Evolutionary conservation across 2,888 invertebrate species (phyloP), one percentile per base, ranked within the genome.

Genomic region (Dendrolimus pini): DNA sequence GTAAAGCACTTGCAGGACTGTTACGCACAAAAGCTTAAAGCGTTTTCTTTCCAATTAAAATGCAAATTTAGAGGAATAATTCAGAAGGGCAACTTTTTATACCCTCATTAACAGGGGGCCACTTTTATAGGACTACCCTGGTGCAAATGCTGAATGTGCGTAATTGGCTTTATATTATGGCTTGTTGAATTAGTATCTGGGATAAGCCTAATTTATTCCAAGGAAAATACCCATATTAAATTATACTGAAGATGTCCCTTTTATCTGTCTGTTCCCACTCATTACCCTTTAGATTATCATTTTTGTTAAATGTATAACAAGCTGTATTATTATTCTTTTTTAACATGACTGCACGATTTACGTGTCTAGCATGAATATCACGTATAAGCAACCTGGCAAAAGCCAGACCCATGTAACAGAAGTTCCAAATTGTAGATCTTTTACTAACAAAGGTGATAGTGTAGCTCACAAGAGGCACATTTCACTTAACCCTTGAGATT

Each of bases 41-140:
- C 67, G 74, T 74, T 80, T 78, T 78, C 77, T 79, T 80, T 76
- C 71, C 74, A 79, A 82, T 85, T 80, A 80, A 84, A 81, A 83
- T 84, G 83, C 74, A 78, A 84, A 85, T 85, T 79, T 65, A 61
- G 65, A 71, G 70, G 69, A 76, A 83, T 85, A 82, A 79, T 76
- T 84, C 74, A 76, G 74, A 74, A 76, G 75, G 68, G 74, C 71
- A 73, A 77, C 71, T 78, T 80, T 82, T 82, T 80, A 78, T 80
- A 71, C 72, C 71, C 78, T 80, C 78, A 80, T 82, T 82, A 83
- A 82, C 73, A 74, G 68, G 67, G 70, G 67, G 66, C 72, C 73
- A 73, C 71, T 77, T 74, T 81, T 77, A 77, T 74, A 70, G 69
- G 70, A 62, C 59, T 60, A 61, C 68, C 66, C 65, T 70, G 74